Conservation (phyloP, 2,113 vertebrate genomes). For the Diadophis punctatus region DNA sequence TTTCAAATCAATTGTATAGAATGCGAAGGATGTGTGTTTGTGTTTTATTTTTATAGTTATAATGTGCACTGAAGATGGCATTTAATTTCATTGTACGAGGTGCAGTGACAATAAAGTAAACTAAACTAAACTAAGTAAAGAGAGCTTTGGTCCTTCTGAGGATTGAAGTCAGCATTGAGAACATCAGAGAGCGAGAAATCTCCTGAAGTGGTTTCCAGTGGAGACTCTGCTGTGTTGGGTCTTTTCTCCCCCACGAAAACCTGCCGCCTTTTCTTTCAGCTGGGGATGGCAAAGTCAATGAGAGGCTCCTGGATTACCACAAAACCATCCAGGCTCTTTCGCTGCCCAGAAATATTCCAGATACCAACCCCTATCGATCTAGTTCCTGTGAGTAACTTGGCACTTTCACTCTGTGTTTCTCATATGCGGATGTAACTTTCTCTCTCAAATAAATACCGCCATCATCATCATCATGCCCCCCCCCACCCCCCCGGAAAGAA, state of each 20-base stretch:
- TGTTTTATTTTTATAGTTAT: no score
- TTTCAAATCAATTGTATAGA: no score
- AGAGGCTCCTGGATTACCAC: conserved; percentile 91
- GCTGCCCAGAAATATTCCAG: conserved; percentile 85
- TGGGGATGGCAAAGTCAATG: conserved; percentile 90
- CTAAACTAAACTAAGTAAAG: no score
- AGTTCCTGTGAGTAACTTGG: conserved; percentile 76
- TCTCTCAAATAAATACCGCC: not conserved
- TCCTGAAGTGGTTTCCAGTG: not conserved
- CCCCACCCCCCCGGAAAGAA: not conserved
- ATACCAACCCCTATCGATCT: conserved; percentile 92
- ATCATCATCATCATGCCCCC: no score
- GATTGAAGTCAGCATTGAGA: not conserved
- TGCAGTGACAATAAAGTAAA: no score
- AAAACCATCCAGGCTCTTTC: conserved; percentile 89
- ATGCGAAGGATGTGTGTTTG: no score
- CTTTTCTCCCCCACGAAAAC: fast-evolving
- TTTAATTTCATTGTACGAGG: no score
- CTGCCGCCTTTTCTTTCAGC: conserved; percentile 68
- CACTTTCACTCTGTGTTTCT: fast-evolving
- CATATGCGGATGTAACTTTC: not conserved
- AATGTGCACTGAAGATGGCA: no score
- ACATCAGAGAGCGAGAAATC: not conserved
- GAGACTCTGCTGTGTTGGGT: not conserved
- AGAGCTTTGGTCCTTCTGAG: not conserved